Evolutionary conservation across 2,113 vertebrate species (phyloP).

Genomic region (Probosciger aterrimus): DNA sequence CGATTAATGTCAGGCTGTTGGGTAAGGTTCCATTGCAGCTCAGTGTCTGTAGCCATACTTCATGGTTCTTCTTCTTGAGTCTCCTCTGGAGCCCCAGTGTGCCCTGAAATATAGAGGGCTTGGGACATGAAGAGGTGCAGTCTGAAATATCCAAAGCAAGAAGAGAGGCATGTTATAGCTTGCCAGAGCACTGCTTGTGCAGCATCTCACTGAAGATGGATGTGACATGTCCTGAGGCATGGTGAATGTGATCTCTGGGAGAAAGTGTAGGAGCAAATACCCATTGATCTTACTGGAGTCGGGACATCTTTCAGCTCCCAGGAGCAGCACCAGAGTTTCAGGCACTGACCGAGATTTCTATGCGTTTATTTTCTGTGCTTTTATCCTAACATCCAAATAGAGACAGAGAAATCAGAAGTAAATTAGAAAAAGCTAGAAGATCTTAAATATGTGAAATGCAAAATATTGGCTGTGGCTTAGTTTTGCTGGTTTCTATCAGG

Average conservation of each 20-base stretch:
- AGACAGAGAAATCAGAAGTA: neutral
- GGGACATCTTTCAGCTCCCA: neutral
- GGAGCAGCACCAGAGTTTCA: neutral
- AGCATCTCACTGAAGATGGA: neutral
- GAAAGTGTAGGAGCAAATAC: neutral
- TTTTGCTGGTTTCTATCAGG: neutral
- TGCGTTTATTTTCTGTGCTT: neutral
- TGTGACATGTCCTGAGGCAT: rapidly evolving
- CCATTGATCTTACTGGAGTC: rapidly evolving
- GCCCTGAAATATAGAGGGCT: neutral
- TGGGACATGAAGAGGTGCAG: rapidly evolving
- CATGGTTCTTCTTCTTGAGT: rapidly evolving
- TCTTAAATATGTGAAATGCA: neutral
- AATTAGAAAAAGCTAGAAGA: neutral
- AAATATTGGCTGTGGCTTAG: neutral
- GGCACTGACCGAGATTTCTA: neutral
- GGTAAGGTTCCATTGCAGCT: neutral
- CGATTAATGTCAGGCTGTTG: neutral
- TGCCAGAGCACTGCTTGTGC: neutral
- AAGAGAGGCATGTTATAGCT: neutral
- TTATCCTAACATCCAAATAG: neutral
- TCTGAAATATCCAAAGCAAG: neutral
- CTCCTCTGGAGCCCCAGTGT: neutral
- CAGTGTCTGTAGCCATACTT: rapidly evolving
- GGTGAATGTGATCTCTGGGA: neutral